Evolutionary conservation across 23 tunicate genomes (phyloP), one percentile per base, ranked within the genome.

Genomic region (Halocynthia roretzi): DNA sequence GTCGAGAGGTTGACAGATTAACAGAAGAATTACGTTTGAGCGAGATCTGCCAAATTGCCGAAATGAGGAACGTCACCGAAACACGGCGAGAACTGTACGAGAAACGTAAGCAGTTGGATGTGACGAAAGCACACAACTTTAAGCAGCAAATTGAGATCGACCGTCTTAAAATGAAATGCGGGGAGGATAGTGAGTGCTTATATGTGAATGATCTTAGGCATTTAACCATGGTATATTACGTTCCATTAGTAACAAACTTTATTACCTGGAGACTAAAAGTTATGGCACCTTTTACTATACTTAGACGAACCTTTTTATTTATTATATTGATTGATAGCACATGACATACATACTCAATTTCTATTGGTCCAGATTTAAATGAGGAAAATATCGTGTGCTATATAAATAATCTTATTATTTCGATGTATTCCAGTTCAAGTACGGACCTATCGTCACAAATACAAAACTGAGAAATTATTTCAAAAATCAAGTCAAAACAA

Each of bases 101-200:
- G 31, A 23, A 54, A 56, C 64, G 78, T 11, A 74, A 54, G 6
- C 78, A 14, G n/a, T 64, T 74, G 9, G 78, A 74, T 56, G 78
- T 48, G 21, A 48, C 78, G 8, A 74, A 74, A 5, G 20, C 78
- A 8, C 23, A 62, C 20, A 54, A 48, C 31, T 74, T 50, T 4
- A 53, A 54, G 56, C 78, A 54, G 8, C 78, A 74, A 54, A n/a
- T 74, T 8, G 78, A 74, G 22, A 50, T 74, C 21, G 78, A 74
- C 31, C 18, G 56, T 14, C 56, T 54, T 22, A 74, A 74, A 54
- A 74, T 53, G 62, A 74, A 74, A 53, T 56, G 49, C 10, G 78
- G 31, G 5, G 71, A 48, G 21, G 19, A 58, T 31, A 31, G 44
- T 31, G 44, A 31, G 44, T 31, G 44, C 44, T 31, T 31, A 31